Conservation (phyloP, 2,888 invertebrate species). For the Lordiphosa andalusiaca region DNA sequence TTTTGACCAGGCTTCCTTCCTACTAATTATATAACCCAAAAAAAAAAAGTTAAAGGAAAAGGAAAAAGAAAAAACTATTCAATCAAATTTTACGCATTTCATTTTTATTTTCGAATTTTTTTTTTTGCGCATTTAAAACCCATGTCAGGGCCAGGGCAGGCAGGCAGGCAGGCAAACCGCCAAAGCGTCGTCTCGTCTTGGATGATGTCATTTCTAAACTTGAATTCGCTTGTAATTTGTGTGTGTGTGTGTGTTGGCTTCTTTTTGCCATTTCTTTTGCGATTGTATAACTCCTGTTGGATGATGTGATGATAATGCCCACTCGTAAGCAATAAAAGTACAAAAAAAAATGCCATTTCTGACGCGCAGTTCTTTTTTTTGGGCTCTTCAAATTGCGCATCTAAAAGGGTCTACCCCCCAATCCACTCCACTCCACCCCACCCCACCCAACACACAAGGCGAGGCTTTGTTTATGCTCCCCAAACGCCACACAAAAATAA, state of each 20-base stretch:
- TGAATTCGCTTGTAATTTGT: conserved; percentile 44
- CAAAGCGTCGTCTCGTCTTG: conserved; percentile 3
- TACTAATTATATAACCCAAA: conserved; percentile 2
- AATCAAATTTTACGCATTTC: conserved; percentile 40
- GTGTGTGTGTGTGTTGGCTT: conserved; percentile 23
- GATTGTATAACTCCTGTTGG: conserved; percentile 11
- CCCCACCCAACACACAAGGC: conserved; percentile 27
- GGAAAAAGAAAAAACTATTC: conserved; percentile 23
- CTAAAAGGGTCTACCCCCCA: conserved; percentile 32
- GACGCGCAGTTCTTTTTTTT: conserved; percentile 41
- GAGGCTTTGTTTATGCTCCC: conserved; percentile 25
- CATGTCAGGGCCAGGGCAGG: neutral
- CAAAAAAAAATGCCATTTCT: conserved; percentile 15
- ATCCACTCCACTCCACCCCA: conserved; percentile 1
- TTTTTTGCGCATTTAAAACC: conserved; percentile 27
- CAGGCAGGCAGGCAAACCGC: neutral
- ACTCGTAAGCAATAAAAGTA: conserved; percentile 56
- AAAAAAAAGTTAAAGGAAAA: too few species aligned
- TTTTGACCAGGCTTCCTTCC: conserved; percentile 1
- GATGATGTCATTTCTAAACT: conserved; percentile 69
- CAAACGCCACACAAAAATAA: conserved; percentile 30
- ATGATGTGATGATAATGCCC: conserved; percentile 22
- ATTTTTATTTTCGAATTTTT: conserved; percentile 8
- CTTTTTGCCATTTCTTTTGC: conserved; percentile 26
- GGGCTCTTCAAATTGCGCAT: conserved; percentile 4